Conservation (phyloP, 2,113 vertebrate genomes). For the Sapajus apella region DNA sequence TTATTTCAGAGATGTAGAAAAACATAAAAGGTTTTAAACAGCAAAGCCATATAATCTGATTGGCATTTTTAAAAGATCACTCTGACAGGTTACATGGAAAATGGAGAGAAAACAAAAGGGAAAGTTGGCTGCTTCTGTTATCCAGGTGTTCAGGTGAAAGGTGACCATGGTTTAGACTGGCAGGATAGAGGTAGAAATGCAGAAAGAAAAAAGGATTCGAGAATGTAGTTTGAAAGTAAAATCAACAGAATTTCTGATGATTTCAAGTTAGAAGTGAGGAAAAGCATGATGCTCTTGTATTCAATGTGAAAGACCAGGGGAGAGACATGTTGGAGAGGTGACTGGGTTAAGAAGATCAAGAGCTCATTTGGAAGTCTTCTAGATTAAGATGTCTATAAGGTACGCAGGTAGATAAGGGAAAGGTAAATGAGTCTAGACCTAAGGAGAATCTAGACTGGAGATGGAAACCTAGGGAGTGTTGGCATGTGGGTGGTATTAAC, state of each 20-base stretch:
- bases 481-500: neutral
- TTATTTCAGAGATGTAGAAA: neutral
- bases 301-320: neutral
- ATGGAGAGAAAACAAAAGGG: neutral
- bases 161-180: neutral
- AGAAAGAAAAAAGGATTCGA: neutral
- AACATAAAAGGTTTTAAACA: neutral
- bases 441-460: neutral
- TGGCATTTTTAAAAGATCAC: neutral
- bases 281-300: neutral
- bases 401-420: neutral
- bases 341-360: neutral
- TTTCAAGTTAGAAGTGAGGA: neutral
- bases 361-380: neutral
- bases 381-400: neutral
- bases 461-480: neutral
- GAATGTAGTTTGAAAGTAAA: neutral
- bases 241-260: neutral
- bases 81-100: neutral
- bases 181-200: neutral
- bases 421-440: neutral
- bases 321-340: neutral
- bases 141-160: neutral
- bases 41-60: neutral
- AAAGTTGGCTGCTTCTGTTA: neutral